These are phyloP conservation scores for Lytechinus variegatus DNA, from an alignment of 35 echinoderm and acorn worm genomes.

Conservation along the genomic window DNA sequence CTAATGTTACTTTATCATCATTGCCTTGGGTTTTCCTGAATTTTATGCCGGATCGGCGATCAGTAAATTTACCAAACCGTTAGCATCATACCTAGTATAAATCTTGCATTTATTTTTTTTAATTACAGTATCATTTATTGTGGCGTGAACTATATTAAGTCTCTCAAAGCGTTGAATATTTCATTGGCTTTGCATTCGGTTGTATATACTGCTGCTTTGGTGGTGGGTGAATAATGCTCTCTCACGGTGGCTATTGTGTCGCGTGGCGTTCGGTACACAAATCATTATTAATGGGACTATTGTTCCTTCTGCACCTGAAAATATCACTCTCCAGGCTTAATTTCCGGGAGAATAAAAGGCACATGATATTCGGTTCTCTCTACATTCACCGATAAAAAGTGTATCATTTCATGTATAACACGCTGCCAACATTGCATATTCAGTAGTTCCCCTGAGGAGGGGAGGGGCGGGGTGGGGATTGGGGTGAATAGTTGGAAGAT, in stretches of 20 bases:
- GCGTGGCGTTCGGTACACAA: slow-evolving; percentile 31
- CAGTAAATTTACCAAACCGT: too few species aligned
- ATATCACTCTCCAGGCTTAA: slow-evolving; percentile 23
- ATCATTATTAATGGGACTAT: slow-evolving; percentile 51
- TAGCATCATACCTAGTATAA: too few species aligned
- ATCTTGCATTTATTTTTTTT: neutral
- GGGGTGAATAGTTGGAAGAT: neutral
- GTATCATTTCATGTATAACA: neutral
- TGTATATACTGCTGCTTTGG: neutral
- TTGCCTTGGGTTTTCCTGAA: too few species aligned
- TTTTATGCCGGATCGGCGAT: too few species aligned
- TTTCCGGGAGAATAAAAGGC: slow-evolving; percentile 7
- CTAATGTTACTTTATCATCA: too few species aligned
- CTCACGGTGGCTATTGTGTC: neutral
- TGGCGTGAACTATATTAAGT: neutral
- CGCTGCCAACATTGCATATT: neutral
- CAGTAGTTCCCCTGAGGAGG: neutral
- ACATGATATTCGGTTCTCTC: neutral
- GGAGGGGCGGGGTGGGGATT: neutral
- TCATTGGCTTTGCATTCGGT: neutral
- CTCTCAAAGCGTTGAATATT: neutral
- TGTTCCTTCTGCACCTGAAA: slow-evolving; percentile 37
- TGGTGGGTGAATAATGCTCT: slow-evolving; percentile 4
- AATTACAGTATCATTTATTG: neutral
- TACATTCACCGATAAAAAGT: neutral